Base-by-base conservation (phyloP, 2,888 invertebrate genomes). In the Drosophila melanosoma region DNA sequence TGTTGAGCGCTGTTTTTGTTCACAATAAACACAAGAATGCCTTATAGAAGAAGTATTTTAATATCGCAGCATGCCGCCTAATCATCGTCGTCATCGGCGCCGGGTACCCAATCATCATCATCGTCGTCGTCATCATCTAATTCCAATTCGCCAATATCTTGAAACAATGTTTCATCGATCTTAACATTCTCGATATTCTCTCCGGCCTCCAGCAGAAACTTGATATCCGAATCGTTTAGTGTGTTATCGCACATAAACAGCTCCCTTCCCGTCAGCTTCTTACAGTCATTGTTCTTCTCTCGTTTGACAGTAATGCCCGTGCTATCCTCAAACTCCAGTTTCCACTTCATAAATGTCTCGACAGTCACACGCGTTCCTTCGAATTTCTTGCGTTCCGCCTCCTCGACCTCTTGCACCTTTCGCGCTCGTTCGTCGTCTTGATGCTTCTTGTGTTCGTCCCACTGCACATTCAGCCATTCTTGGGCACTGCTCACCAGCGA, bases 321-420 rank as follows among this genome's bases (percentile, higher is more conserved):
- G 92, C 99, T 99, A 38, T 95, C 95, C 92, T 99, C 99, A 94
- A 99, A 99, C 76, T 96, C 95, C 68, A 96, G 95, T 91, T 98
- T 98, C 99, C 99, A 99, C 32, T 95, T 96, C 90, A 99, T 93
- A 93, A 99, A 99, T 10, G 98, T 96, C 93, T 99, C 99, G 1
- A 99, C 98, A 3, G 98, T 97, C 0, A 99, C 99, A 86, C 97
- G 94, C 0, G 99, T 99, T 17, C 85, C 99, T 94, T 99, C 98
- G 94, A 99, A 98, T 90, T 96, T 95, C 96, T 97, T 98, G 96
- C 95, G 94, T 95, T 99, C 98, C 66, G 96, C 97, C 94, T 98
- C 98, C 92, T 99, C 98, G 65, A 95, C 95, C 88, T 96, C 97
- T 83, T 94, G 94, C 62, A 95, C 93, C 91, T 95, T 95, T 67